Evolutionary conservation across 2,888 invertebrate genomes (phyloP), one percentile per base, ranked within the genome.

Genomic region (Eupithecia exiguata): DNA sequence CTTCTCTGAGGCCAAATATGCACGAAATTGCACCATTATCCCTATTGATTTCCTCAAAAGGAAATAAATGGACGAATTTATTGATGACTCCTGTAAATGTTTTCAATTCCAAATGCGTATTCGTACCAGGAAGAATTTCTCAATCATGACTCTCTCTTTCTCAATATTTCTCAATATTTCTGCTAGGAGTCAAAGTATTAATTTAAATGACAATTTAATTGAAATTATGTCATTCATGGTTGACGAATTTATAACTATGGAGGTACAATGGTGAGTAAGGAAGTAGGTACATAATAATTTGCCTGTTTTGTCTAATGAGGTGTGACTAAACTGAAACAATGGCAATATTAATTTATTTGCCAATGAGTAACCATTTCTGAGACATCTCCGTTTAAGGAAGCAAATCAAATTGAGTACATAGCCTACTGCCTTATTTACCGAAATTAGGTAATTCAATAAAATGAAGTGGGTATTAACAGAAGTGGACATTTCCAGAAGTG

Each of bases 261-360:
- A 25, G 14, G 25, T 5, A 58, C 58, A 25, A 25, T 25, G 46
- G 58, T 58, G 12, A 65, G 36, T 65, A 36, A 38, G 21, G 18
- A 38, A 38, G 36, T 63, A 38, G 16, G n/a, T 63, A 36, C 25
- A 18, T 6, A 38, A 65, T 65, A 65, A 38, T 30, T 46, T 40
- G 67, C 67, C 67, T 40, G 21, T 38, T 43, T 67, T 67, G 30
- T 30, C 43, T 67, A 65, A 68, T 68, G 35, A 68, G 53, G 49
- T 53, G 49, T 68, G 68, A 49, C 68, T 53, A 68, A 68, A 36
- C 1, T 80, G 49, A 82, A 80, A 77, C 76, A 72, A 72, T 77
- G 76, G 69, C 1, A 69, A 36, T 38, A 69, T 25, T 69, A n/a
- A 38, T 65, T 38, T 65, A 65, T 65, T 65, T n/a, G 38, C 12